Base-by-base conservation (phyloP, 2,888 invertebrate genomes). In the Dorcus hopei region DNA sequence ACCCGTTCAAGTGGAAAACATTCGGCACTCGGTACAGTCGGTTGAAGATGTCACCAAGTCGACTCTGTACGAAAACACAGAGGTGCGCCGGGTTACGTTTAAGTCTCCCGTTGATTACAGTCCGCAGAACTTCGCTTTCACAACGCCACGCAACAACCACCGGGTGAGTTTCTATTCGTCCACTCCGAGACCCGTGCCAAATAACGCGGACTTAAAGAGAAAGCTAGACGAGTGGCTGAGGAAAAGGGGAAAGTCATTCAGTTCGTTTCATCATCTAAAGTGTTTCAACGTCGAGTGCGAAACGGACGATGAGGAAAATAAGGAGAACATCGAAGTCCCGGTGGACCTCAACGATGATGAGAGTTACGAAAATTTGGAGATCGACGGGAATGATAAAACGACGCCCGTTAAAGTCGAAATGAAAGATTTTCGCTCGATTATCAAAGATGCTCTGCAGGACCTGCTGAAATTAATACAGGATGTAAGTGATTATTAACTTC, bases 211-310 rank as follows among this genome's bases (percentile, higher is more conserved):
- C 55, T 54, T 83, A 14, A 80, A 79, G 58, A 59, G 71, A 0
- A 73, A 79, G 52, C 68, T 85, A 11, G 79, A 80, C 50, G 74
- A 77, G 0, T 85, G 85, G 85, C 70, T 85, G 5, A 73, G 78
- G 43, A 81, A 81, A 59, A 73, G 78, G 11, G 83, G 83, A 0
- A 83, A 83, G 64, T 78, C 80, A 0, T 49, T 82, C 0, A 75
- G 79, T 48, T 76, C 79, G 0, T 84, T 79, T 65, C 81, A 81
- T 9, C 83, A 84, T 68, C 72, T 85, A 38, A 82, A 82, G 68
- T 84, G 83, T 65, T 85, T 84, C 39, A 68, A 67, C 38, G 38
- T 69, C 5, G 54, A 62, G 54, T 41, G 61, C 6, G 57, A 59
- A 38, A 45, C 60, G 7, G 77, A 80, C 23, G 81, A 14, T 14